Conservation (phyloP, 2,797 vertebrate species). For the Notolabrus celidotus region DNA sequence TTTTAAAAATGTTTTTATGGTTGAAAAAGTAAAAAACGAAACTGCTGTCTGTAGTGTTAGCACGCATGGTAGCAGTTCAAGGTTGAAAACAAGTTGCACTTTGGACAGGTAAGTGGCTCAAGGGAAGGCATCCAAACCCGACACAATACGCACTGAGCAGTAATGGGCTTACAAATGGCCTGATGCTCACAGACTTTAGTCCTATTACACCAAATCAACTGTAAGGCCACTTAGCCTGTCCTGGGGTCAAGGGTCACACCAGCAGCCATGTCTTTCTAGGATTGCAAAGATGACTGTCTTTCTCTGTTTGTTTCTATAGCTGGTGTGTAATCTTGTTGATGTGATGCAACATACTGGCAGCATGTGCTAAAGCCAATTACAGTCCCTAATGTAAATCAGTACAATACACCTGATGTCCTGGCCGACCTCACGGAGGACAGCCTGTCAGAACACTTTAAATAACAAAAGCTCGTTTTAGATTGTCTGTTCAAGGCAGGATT, state of each 20-base stretch:
- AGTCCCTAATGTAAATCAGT: background rate
- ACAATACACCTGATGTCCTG: background rate
- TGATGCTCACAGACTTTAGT: slow-evolving; percentile 53
- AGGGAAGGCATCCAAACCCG: slow-evolving; percentile 48
- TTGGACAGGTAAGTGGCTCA: slow-evolving; percentile 37
- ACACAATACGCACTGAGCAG: slow-evolving; percentile 29
- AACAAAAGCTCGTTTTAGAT: no score
- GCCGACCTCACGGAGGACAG: background rate
- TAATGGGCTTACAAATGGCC: slow-evolving; percentile 67
- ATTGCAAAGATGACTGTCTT: background rate
- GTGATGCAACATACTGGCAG: slow-evolving; percentile 32
- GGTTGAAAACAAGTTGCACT: slow-evolving; percentile 46
- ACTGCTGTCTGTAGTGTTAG: background rate
- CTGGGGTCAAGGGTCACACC: slow-evolving; percentile 35
- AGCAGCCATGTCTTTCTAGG: background rate
- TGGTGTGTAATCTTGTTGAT: slow-evolving; percentile 23
- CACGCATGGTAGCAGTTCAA: background rate
- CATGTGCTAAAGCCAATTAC: background rate
- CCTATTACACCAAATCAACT: slow-evolving; percentile 48
- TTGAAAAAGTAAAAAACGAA: background rate
- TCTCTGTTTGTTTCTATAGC: slow-evolving; percentile 29
- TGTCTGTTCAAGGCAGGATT: no score
- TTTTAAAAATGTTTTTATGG: no score
- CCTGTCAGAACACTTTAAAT: no score
- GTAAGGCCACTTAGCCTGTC: slow-evolving; percentile 6